Conservation (phyloP, 2,888 invertebrate genomes). For the Sesamia inferens region DNA sequence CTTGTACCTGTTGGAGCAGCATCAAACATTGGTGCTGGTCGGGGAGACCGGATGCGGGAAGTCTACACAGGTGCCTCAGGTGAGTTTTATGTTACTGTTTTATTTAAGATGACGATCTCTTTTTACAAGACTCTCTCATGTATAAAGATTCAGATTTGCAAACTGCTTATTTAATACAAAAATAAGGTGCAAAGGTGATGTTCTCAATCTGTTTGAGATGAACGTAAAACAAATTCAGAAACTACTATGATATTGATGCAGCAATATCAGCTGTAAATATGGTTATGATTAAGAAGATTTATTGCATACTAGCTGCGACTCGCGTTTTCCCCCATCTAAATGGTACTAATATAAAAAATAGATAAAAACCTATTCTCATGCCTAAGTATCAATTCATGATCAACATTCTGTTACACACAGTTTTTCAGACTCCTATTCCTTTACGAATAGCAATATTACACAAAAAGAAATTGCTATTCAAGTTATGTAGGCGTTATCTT, state of each 20-base stretch:
- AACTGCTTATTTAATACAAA: neutral
- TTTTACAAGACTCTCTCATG: neutral
- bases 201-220: neutral
- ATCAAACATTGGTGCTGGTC: constrained; percentile 96
- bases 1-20: constrained; percentile 95
- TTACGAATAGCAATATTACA: constrained; percentile 1
- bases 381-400: too few species aligned
- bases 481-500: neutral
- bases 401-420: neutral
- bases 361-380: too few species aligned
- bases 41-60: constrained; percentile 99
- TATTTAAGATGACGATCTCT: neutral
- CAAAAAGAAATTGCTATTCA: neutral
- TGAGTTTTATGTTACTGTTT: constrained; percentile 81
- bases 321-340: too few species aligned
- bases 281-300: too few species aligned
- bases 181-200: neutral
- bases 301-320: too few species aligned
- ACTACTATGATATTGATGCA: too few species aligned
- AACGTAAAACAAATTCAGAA: neutral
- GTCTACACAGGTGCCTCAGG: constrained; percentile 98
- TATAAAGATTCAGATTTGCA: neutral
- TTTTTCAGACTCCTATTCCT: neutral
- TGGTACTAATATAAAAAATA: too few species aligned
- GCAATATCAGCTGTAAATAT: too few species aligned